Conservation (phyloP, 1,140 invertebrate genomes). For the Musca domestica region DNA sequence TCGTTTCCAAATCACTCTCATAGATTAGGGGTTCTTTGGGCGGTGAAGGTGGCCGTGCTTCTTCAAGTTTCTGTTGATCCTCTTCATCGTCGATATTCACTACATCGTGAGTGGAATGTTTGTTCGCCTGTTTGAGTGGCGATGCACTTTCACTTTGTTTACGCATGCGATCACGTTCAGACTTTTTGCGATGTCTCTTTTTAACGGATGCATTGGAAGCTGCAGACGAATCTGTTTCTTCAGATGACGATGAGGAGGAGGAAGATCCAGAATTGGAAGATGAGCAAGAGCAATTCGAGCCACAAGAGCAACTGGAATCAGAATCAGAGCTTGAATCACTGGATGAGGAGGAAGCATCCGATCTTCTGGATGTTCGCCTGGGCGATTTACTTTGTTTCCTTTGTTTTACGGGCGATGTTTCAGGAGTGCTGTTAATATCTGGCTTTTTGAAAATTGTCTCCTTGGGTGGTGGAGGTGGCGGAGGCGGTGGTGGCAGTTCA, state of each 20-base stretch:
- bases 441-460: not conserved
- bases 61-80: slow-evolving; percentile 19
- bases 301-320: slow-evolving; percentile 68
- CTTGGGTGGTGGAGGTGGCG: slow-evolving; percentile 17
- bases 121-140: slow-evolving; percentile 7
- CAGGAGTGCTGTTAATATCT: not conserved
- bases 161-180: slow-evolving; percentile 27
- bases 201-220: slow-evolving; percentile 32
- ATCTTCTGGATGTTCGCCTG: slow-evolving; percentile 21
- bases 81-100: slow-evolving; percentile 28
- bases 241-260: slow-evolving; percentile 65
- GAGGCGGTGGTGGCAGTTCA: slow-evolving; percentile 30
- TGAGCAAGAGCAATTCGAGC: slow-evolving; percentile 65
- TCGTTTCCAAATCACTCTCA: slow-evolving; percentile 80
- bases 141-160: slow-evolving; percentile 44
- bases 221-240: slow-evolving; percentile 57
- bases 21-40: slow-evolving; percentile 42
- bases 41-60: slow-evolving; percentile 24
- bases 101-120: slow-evolving; percentile 21
- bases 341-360: slow-evolving; percentile 34
- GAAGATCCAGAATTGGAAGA: slow-evolving; percentile 63
- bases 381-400: slow-evolving; percentile 26
- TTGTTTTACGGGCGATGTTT: slow-evolving; percentile 21
- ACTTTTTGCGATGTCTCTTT: slow-evolving; percentile 33
- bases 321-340: slow-evolving; percentile 57